Conservation (phyloP, 1,140 invertebrate genomes). For the Drosophila nebulosa region DNA sequence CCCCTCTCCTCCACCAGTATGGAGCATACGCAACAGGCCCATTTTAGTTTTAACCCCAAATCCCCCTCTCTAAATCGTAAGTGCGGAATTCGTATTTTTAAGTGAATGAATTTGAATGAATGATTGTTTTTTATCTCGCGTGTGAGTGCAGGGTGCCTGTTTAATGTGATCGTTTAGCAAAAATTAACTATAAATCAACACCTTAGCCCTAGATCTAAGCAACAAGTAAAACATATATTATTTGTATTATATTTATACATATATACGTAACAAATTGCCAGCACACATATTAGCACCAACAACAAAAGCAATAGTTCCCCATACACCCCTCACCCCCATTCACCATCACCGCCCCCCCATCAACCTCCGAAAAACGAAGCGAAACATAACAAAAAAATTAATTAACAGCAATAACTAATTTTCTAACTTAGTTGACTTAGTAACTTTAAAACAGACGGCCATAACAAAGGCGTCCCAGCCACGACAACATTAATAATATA, state of each 20-base stretch:
- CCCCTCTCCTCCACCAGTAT: not conserved
- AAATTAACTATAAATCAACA: conserved; percentile 68
- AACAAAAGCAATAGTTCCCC: conserved; percentile 13
- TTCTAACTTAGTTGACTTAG: conserved; percentile 41
- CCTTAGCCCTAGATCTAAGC: conserved; percentile 58
- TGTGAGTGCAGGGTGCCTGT: conserved; percentile 43
- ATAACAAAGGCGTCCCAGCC: conserved; percentile 40
- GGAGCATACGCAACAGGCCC: conserved; percentile 46
- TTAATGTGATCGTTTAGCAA: conserved; percentile 77
- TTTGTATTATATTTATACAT: conserved; percentile 62
- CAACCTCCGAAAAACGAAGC: not conserved
- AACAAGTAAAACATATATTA: conserved; percentile 41
- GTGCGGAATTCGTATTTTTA: conserved; percentile 71
- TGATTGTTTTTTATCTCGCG: conserved; percentile 3
- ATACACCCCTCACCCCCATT: too few relatives aligned
- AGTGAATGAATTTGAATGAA: conserved; percentile 32
- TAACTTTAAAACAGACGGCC: conserved; percentile 16
- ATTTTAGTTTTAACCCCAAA: not conserved
- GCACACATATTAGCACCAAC: conserved; percentile 36
- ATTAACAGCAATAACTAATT: conserved; percentile 60
- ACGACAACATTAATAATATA: conserved; percentile 18
- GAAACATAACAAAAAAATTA: conserved; percentile 17
- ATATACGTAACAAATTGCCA: conserved; percentile 40
- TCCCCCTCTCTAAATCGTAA: conserved; percentile 23
- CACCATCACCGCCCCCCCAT: too few relatives aligned